phyloP scores from a whole-genome alignment of 2,797 vertebrate genomes.

The Sphenopsis melanotis region DNA sequence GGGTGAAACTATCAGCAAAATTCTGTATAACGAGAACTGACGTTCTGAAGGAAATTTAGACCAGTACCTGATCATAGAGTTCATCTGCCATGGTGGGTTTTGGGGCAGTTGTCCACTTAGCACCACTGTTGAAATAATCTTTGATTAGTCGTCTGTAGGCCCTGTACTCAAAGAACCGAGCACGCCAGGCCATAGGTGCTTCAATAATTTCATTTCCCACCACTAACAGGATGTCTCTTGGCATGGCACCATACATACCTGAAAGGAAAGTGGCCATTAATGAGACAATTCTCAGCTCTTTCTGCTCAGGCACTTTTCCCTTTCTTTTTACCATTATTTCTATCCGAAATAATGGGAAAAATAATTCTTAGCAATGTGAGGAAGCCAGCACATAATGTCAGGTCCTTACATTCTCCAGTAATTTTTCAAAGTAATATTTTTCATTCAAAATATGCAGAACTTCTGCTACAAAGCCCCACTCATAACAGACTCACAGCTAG shows the following conservation, averaged over 20 bases:
- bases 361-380: neutral
- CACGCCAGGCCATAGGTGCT: conserved; percentile 98
- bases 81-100: conserved; percentile 95
- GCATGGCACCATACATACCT: conserved; percentile 98
- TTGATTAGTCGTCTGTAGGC: conserved; percentile 95
- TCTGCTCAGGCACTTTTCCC: neutral
- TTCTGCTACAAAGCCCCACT: neutral
- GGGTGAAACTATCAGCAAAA: neutral
- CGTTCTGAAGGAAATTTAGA: neutral
- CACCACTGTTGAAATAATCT: conserved; percentile 92
- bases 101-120: conserved; percentile 97
- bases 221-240: conserved; percentile 94
- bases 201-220: conserved; percentile 98
- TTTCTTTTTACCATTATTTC: neutral
- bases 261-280: neutral
- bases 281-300: neutral
- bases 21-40: neutral
- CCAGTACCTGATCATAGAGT: conserved; percentile 90
- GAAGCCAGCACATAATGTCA: neutral
- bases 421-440: neutral
- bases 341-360: neutral
- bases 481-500: neutral
- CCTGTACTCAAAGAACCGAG: conserved; percentile 97
- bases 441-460: neutral
- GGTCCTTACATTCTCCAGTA: neutral